Evolutionary conservation across 2,888 invertebrate genomes (phyloP), one percentile per base, ranked within the genome.

Genomic region (Tridacna gigas): DNA sequence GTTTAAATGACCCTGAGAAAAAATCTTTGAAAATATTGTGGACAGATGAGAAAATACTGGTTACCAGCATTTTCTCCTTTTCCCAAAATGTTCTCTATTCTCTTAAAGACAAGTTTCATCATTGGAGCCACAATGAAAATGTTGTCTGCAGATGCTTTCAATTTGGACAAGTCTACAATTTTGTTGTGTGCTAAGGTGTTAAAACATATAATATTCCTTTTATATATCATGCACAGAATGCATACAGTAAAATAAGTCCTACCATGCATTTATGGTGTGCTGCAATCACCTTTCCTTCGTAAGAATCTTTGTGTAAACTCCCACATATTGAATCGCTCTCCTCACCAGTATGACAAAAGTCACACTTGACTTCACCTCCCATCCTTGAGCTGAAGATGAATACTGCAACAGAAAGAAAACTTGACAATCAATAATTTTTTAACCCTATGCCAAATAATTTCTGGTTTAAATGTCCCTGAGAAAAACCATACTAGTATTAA

Each of bases 251-350:
- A 3, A 67, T 2, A 18, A 26, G 18, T 69, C 77, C 74, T 77
- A 85, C 85, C 85, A 85, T 85, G 63, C 85, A 85, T 61, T 85
- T 85, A 51, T 85, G 85, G 48, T 85, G 85, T 11, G 82, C 85
- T 69, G 76, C 76, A 45, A 85, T 74, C 5, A 74, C 26, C 25
- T 82, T 85, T 18, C 85, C 82, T 61, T 79, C 80, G 25, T 74
- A 0, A 22, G 71, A 77, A 45, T 82, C 85, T 65, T 65, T 82
- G 71, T 85, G 85, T 18, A 85, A 45, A 11, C 74, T 48, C 20
- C 85, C 85, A 85, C 85, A 85, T 13, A 85, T 51, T 51, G 69
- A n/a, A 12, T 63, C 82, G 37, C 73, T 77, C 4, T 85, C 82
- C 9, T 69, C 82, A 12, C 82, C 82, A 60, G 82, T 85, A 75